Base-by-base conservation (phyloP, 2,888 invertebrate genomes). In the Geophilus truncorum region DNA sequence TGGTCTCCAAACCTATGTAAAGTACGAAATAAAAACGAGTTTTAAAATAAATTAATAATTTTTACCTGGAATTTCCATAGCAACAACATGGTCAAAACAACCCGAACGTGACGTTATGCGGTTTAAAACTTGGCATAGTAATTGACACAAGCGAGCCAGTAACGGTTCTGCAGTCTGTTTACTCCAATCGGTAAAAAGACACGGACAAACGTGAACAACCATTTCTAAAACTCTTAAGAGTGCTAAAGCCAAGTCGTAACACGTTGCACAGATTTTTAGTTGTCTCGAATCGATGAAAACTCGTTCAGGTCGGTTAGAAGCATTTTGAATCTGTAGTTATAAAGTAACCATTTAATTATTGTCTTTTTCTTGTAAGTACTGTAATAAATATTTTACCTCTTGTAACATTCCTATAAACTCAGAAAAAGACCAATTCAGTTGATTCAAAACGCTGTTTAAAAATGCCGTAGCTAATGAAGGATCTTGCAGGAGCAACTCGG, bases 371-470 rank as follows among this genome's bases (percentile, higher is more conserved):
- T n/a, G n/a, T n/a, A n/a, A n/a, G n/a, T n/a, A n/a, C n/a, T n/a
- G n/a, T n/a, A n/a, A n/a, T n/a, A 30, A 9, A 18, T 34, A 70
- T 1, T 30, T 4, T 80, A 80, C 80, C 89, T 94, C 94, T 86
- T 94, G 94, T 85, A 94, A 89, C 89, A 94, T 91, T 28, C 93
- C 91, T 83, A 94, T 93, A 85, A 94, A 94, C 85, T 95, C 94
- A 0, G 94, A 94, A 86, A 94, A 94, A 0, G 94, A 93, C 94
- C 94, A 94, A 87, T 95, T 94, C 5, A 94, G 88, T 84, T 94
- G 94, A 85, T 92, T 93, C 6, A 95, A 88, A 28, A 95, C 88
- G 0, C 93, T 93, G 86, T 94, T 93, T 12, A 95, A 88, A 85
- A 92, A 93, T 0, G 90, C 88, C 0, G 92, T 91, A 0, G 93